A percentile compares a stretch with the other conserved stretches of the same genome.
Conservation (phyloP, 2,797 vertebrate genomes). For the Petrocephalus schoutedeni region DNA sequence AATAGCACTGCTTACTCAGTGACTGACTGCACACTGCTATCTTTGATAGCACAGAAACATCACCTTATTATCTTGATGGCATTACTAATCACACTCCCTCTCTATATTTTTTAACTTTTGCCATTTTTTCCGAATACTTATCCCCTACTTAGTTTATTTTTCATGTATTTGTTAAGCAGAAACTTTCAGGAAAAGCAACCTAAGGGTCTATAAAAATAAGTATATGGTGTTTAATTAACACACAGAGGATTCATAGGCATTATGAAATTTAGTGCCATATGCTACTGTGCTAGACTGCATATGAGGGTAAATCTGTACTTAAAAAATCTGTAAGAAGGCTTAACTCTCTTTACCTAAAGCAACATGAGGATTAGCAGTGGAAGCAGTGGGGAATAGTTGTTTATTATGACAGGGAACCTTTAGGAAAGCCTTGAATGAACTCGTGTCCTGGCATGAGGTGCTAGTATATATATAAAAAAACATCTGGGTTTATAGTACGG, state of each 20-base stretch:
- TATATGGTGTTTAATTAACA: background rate
- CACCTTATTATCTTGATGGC: background rate
- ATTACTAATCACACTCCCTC: background rate
- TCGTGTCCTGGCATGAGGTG: slow-evolving; percentile 9
- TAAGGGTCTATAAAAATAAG: background rate
- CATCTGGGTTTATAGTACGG: slow-evolving; percentile 9
- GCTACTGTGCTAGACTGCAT: background rate
- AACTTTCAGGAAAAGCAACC: background rate
- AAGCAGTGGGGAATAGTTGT: background rate
- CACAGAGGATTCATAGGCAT: background rate
- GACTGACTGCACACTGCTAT: background rate
- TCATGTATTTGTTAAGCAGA: background rate
- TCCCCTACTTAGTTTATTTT: background rate
- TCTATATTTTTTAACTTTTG: background rate
- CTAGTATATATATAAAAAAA: slow-evolving; percentile 12
- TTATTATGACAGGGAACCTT: background rate
- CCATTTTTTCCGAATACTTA: background rate
- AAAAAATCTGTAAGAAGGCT: background rate
- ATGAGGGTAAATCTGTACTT: slow-evolving; percentile 8
- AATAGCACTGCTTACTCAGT: background rate
- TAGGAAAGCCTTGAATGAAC: slow-evolving; percentile 18
- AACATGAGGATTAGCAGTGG: background rate
- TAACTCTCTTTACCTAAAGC: slow-evolving; percentile 3
- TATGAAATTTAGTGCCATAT: background rate
- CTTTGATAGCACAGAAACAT: background rate